Evolutionary conservation across 2,113 vertebrate species (phyloP).

Genomic region (Ahaetulla prasina): DNA sequence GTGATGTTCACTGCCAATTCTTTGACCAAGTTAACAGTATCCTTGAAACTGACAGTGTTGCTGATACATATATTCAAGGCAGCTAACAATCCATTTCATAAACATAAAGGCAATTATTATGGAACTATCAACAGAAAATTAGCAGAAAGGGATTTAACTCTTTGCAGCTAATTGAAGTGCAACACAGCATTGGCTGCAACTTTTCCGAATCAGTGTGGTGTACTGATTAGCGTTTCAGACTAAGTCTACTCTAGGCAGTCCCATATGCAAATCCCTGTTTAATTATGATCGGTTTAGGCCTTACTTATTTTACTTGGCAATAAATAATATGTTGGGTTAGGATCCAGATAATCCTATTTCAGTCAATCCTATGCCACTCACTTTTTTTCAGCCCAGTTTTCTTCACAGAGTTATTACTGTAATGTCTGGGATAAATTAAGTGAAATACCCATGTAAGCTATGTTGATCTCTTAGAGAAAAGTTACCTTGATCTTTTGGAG

Average conservation of each 20-base stretch:
- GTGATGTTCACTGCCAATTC: not conserved
- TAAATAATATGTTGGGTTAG: not conserved
- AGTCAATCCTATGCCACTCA: not conserved
- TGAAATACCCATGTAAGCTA: not conserved
- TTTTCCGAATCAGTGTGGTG: not conserved
- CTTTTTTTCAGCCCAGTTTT: not conserved
- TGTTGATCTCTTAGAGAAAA: no score
- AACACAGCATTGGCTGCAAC: not conserved
- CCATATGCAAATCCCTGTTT: not conserved
- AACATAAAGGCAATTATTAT: not conserved
- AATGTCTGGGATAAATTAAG: not conserved
- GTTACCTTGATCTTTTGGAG: not conserved
- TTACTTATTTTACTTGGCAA: not conserved
- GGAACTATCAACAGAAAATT: not conserved
- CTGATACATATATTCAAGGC: not conserved
- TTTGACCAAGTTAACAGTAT: not conserved
- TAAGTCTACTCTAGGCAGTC: not conserved
- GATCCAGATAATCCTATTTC: not conserved
- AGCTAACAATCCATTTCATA: not conserved
- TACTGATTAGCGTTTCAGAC: not conserved
- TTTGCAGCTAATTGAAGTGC: not conserved
- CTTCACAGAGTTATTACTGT: not conserved
- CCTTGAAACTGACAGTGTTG: not conserved
- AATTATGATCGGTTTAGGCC: not conserved
- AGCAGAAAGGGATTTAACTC: not conserved